These are phyloP conservation scores for Brachypalpus laphriformis DNA, from an alignment of 2,888 invertebrate species.

Conservation along the genomic window DNA sequence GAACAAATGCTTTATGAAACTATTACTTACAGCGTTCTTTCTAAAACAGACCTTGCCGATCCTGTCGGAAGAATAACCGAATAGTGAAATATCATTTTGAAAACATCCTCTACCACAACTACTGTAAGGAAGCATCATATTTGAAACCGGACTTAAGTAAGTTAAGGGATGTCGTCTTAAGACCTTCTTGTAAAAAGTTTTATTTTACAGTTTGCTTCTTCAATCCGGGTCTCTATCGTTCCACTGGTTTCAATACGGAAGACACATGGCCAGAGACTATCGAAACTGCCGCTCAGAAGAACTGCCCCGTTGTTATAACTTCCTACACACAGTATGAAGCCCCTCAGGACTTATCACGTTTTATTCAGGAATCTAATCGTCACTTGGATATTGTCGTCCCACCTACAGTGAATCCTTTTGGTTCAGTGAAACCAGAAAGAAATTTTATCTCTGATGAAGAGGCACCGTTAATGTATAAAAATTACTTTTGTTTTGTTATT, in stretches of 20 bases:
- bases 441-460: constrained; percentile 90
- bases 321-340: constrained; percentile 88
- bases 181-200: constrained; percentile 16
- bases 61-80: constrained; percentile 84
- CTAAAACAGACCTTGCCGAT: constrained; percentile 83
- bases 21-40: neutral
- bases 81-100: constrained; percentile 84
- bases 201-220: constrained; percentile 86
- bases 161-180: neutral
- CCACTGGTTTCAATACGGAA: constrained; percentile 85
- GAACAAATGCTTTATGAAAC: neutral
- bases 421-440: constrained; percentile 88
- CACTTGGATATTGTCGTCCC: constrained; percentile 84
- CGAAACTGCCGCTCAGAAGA: constrained; percentile 84
- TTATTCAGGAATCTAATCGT: constrained; percentile 84
- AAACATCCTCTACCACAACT: constrained; percentile 84
- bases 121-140: constrained; percentile 81
- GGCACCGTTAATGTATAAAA: constrained; percentile 88
- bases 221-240: constrained; percentile 88
- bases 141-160: constrained; percentile 85
- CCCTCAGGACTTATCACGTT: constrained; percentile 85
- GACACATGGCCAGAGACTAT: constrained; percentile 89
- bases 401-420: constrained; percentile 86
- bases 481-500: constrained; percentile 86
- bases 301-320: constrained; percentile 86